Evolutionary conservation across 2,888 invertebrate species (phyloP), one percentile per base, ranked within the genome.

Genomic region (Scaptomyza cyrtandrae): DNA sequence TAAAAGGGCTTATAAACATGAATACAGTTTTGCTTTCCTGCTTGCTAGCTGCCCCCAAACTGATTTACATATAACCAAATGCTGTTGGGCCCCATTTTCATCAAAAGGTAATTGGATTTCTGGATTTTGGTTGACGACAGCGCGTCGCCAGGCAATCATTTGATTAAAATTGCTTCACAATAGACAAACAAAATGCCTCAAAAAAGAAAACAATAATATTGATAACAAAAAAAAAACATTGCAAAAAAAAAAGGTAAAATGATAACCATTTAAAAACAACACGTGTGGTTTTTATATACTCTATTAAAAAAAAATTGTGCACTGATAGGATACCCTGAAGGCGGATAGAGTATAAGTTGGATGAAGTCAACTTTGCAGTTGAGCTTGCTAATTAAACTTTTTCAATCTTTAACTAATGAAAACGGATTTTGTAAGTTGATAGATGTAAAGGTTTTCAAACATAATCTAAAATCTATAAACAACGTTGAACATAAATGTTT

Each of bases 31-130:
- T n/a, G 29, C 29, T 9, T 29, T 71, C 68, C 39, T n/a, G 29
- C 29, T 9, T 29, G 33, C 33, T 33, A 2, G 14, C 59, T 71
- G 41, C 1, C 41, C 41, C 1, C 46, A 57, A 57, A 57, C 79
- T 88, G 86, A 86, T 88, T 88, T 86, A 72, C 82, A 82, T 82
- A 82, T 73, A 86, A 55, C 80, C 78, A 75, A 81, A 77, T 77
- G 78, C 64, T 56, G 57, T 58, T 16, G 41, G 13, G 9, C 13
- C 7, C 55, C 68, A 55, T 66, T 75, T 71, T 68, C 84, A 84
- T 84, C 84, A 86, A 80, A 80, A 73, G 65, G 81, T 88, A 86
- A 84, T 84, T 88, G 89, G 88, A 84, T 80, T 83, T 72, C 64
- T 50, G 63, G 45, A 54, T 66, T 66, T 66, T 33, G 16, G 54